Conservation (phyloP, 2,113 vertebrate species). For the Neomonachus schauinslandi region DNA sequence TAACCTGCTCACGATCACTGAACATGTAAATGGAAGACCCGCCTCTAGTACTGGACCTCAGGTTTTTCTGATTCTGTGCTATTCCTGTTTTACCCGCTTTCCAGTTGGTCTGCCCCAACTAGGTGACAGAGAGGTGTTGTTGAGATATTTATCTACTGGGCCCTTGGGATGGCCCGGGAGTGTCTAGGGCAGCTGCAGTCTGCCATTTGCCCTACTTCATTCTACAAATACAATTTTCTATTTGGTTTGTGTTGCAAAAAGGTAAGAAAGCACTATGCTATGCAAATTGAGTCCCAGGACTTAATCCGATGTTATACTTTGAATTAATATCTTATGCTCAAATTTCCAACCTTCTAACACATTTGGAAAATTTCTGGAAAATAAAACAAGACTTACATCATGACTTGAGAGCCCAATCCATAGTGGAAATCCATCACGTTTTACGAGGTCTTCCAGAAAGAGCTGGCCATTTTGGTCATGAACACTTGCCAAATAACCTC, state of each 20-base stretch:
- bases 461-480: constrained; percentile 86
- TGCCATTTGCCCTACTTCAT: not conserved
- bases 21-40: not conserved
- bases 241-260: not conserved
- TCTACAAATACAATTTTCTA: not conserved
- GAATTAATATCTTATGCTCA: constrained; percentile 20
- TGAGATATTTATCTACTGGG: not conserved
- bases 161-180: not conserved
- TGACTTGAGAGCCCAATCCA: constrained; percentile 96
- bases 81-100: not conserved
- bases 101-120: not conserved
- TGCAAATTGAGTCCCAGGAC: not conserved
- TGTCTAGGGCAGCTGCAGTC: not conserved
- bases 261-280: not conserved
- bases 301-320: constrained; percentile 5
- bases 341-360: not conserved
- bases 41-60: not conserved
- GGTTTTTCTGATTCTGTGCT: not conserved
- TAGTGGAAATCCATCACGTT: constrained; percentile 92
- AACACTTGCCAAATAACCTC: constrained; percentile 92
- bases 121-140: not conserved
- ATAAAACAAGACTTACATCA: constrained; percentile 89
- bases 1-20: not conserved
- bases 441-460: constrained; percentile 89
- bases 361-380: constrained; percentile 53